These are phyloP conservation scores for Telenomus remus DNA, from an alignment of 1,140 invertebrate genomes.

Conservation along the genomic window DNA sequence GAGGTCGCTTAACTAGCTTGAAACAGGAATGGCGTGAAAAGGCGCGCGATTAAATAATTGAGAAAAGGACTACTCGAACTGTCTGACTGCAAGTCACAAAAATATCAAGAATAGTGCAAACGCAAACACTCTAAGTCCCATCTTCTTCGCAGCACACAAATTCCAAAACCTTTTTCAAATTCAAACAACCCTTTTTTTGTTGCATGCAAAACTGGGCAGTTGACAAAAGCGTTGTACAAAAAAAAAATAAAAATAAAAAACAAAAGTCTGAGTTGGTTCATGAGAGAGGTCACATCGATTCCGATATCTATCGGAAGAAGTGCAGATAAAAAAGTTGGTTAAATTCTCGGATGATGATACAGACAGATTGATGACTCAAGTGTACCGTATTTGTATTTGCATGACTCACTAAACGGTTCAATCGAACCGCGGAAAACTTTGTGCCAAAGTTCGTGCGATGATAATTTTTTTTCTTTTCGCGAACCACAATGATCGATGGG, in stretches of 20 bases:
- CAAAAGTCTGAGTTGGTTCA: neutral
- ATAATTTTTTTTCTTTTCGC: neutral
- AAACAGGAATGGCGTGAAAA: conserved; percentile 34
- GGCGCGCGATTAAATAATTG: conserved; percentile 19
- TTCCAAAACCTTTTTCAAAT: no score
- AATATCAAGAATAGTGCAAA: conserved; percentile 1
- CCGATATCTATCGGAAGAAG: conserved; percentile 4
- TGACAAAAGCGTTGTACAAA: neutral
- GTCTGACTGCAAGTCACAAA: conserved; percentile 1
- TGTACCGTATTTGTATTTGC: conserved; percentile 18
- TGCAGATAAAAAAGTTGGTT: conserved; percentile 10
- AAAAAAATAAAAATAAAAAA: neutral
- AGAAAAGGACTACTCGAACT: conserved; percentile 15
- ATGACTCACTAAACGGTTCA: conserved; percentile 32
- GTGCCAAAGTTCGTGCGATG: conserved; percentile 20
- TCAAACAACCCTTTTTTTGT: no score
- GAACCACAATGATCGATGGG: no score
- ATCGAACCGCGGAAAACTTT: conserved; percentile 37
- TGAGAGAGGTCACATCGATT: neutral
- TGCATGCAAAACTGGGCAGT: no score
- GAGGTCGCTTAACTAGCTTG: conserved; percentile 30
- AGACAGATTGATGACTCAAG: conserved; percentile 37
- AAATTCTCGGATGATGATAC: conserved; percentile 48
- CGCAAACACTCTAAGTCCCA: no score
- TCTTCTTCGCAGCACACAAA: no score